Evolutionary conservation across 2,113 vertebrate genomes (phyloP).

Genomic region (Greenwoodochromis staneri): DNA sequence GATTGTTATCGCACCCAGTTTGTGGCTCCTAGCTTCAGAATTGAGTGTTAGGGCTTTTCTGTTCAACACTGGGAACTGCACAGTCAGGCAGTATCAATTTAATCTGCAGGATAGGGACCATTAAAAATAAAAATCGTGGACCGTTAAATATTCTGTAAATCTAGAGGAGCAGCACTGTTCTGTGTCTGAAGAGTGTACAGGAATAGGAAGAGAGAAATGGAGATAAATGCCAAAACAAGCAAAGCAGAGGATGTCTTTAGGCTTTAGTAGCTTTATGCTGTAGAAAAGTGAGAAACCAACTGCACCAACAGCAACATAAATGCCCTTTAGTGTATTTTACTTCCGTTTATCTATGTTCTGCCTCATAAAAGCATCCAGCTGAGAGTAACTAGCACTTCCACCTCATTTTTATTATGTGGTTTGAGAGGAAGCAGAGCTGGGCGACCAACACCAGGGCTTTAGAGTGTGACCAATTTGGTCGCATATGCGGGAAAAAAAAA

Average conservation of each 20-base stretch:
- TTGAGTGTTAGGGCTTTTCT: not conserved
- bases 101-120: not conserved
- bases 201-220: not conserved
- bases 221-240: not conserved
- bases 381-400: slow-evolving; percentile 8
- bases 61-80: not conserved
- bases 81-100: not conserved
- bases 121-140: not conserved
- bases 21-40: not conserved
- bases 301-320: not conserved
- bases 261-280: not conserved
- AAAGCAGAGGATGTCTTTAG: not conserved
- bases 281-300: not conserved
- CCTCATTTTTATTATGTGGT: not conserved
- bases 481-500: accelerated
- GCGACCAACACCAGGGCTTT: not conserved
- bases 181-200: not conserved
- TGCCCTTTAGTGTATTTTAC: not conserved
- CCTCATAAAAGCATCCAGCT: slow-evolving; percentile 3
- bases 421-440: not conserved
- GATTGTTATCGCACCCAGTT: no score
- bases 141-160: not conserved
- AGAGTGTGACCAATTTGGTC: not conserved
- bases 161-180: not conserved
- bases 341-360: not conserved